These are phyloP conservation scores for Rhinogobius similis DNA, from an alignment of 2,113 vertebrate genomes.

Conservation along the genomic window DNA sequence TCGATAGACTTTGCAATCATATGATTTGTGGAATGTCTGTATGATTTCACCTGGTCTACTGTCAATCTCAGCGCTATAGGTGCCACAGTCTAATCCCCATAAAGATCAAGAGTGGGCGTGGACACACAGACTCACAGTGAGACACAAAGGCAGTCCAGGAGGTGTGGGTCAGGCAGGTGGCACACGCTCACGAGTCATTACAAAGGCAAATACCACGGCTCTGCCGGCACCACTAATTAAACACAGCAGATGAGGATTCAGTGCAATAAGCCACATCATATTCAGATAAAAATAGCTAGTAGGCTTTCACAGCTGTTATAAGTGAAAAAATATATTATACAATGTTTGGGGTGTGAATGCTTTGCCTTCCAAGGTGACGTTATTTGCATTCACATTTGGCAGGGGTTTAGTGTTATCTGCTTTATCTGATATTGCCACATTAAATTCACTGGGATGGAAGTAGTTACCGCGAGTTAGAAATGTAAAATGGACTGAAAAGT, in stretches of 20 bases:
- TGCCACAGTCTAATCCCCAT: constrained; percentile 3
- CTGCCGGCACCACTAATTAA: constrained; percentile 58
- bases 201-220: constrained; percentile 68
- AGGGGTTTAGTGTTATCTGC: neutral
- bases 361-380: too few species aligned
- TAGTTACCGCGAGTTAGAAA: too few species aligned
- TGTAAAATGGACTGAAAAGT: too few species aligned
- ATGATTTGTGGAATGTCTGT: neutral
- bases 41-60: neutral
- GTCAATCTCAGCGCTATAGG: neutral
- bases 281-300: constrained; percentile 34
- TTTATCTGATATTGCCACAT: neutral
- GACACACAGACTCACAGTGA: constrained; percentile 18
- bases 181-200: constrained; percentile 64
- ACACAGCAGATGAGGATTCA: constrained; percentile 45
- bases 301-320: constrained; percentile 30
- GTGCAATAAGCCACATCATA: constrained; percentile 24
- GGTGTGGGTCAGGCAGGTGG: constrained; percentile 45
- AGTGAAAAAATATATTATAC: neutral
- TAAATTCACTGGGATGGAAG: too few species aligned
- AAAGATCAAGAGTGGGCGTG: constrained; percentile 4
- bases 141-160: constrained; percentile 27
- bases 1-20: neutral
- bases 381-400: neutral
- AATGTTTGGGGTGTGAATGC: neutral